Evolutionary conservation across 2,888 invertebrate species (phyloP), one percentile per base, ranked within the genome.

Genomic region (Polydrusus cervinus): DNA sequence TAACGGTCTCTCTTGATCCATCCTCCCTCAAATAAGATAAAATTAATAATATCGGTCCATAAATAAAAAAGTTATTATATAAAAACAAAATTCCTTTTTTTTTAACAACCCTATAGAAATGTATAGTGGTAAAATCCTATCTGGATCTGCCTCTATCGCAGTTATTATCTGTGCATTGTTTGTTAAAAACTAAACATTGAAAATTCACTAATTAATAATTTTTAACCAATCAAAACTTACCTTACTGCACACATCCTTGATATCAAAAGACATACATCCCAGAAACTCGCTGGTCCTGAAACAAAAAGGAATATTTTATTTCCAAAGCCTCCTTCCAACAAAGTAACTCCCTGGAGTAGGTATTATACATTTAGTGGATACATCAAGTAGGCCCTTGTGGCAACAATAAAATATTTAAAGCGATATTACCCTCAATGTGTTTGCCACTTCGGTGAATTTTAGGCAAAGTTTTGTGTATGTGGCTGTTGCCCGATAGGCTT

Each of bases 191-290:
- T 25, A 25, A 1, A 1, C 25, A 25, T 25, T 25, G 25, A 25
- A 25, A 25, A 25, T 5, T 25, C n/a, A 25, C 25, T 1, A 25
- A 25, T 25, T 25, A 34, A 34, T 8, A 6, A 34, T 34, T 10
- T 34, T 7, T 34, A 34, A 34, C 34, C 18, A 1, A 14, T 3
- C 34, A 61, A 38, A 14, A 60, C 90, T 89, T 89, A 92, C 92
- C 91, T 91, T 91, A 86, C 91, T 92, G 88, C 93, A 90, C 81
- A 93, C 92, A 90, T 94, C 92, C 88, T 93, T 93, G 83, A 97
- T 90, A 82, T 95, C 94, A 89, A 97, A 95, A 88, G 96, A 95
- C 93, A 95, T 94, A 88, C 96, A 97, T 90, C 97, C 97, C 89
- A 97, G 90, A 88, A 97, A 94, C 89, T 97, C 96, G 90, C 96